Base-by-base conservation (phyloP, 2,797 vertebrate species). In the Remorina albescens region DNA sequence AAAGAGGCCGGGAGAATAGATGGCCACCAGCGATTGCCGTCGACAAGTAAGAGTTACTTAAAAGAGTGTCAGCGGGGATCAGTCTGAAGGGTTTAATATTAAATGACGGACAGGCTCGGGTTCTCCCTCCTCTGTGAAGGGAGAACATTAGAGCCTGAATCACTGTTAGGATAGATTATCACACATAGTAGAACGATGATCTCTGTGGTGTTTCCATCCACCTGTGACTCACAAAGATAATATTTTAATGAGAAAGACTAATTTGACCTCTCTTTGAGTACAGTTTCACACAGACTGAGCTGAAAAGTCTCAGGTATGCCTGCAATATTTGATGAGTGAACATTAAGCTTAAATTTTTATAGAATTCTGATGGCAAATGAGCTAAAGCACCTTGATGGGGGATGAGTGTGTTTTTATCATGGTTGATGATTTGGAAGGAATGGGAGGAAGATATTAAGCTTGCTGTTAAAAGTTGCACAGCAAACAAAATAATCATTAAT, bases 11-110 rank as follows among this genome's bases (percentile, higher is more conserved):
- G 36, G 51, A 78, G 82, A 82, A 88, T 74, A 79, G 76, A 82
- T n/a, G 55, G 47, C 78, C 81, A 56, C 58, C 64, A 62, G 67
- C 28, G 62, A 80, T 49, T 80, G 58, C 79, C 83, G 85, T 76
- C 47, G 26, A 84, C 79, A 86, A 83, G 77, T 89, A 87, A 89
- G 74, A 89, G 89, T 93, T 90, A 92, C 84, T 93, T 93, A 93
- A 93, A 90, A 80, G 68, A 87, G 82, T 73, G 71, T 87, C 80
- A 84, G 66, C 28, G 15, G 71, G 78, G 81, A 76, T 91, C 84
- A 81, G 85, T 92, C 87, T 81, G 69, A 87, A 71, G 72, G 73
- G 84, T 87, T 94, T 89, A 82, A 92, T 92, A 93, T 91, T 88
- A 84, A 88, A 92, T 87, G 80, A 92, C 83, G 77, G 63, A 49